These are phyloP conservation scores for Arvicanthis niloticus DNA, from an alignment of 2,113 vertebrate species.

Conservation along the genomic window DNA sequence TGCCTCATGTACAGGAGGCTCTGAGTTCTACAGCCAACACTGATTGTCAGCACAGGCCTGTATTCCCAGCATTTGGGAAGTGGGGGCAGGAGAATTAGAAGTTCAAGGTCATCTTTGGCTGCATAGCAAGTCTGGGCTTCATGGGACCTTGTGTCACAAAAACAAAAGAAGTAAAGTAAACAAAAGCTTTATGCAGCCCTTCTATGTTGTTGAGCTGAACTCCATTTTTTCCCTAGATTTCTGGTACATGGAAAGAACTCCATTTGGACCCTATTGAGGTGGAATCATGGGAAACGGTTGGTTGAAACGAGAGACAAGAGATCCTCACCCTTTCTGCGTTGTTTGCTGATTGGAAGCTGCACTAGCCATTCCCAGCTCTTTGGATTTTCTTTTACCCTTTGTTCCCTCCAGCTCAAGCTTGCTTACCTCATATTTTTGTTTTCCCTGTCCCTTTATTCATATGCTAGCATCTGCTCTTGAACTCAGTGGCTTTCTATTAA, in stretches of 20 bases:
- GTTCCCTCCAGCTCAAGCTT: background rate
- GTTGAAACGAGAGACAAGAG: background rate
- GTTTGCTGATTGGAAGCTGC: background rate
- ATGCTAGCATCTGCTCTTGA: background rate
- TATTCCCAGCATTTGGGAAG: background rate
- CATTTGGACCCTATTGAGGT: background rate
- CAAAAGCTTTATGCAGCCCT: background rate
- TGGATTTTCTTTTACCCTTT: background rate
- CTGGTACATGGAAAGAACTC: background rate
- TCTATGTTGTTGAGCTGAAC: background rate
- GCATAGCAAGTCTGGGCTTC: background rate
- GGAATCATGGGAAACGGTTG: background rate
- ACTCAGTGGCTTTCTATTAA: background rate
- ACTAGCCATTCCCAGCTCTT: too few species aligned
- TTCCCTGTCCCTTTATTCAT: background rate
- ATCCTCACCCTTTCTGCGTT: background rate
- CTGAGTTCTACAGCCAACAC: background rate
- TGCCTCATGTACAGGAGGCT: rapidly evolving
- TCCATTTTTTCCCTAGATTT: background rate
- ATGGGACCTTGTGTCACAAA: background rate
- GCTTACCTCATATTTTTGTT: background rate
- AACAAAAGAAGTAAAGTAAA: background rate
- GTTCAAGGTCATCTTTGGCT: background rate
- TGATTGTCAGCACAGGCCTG: too few species aligned
- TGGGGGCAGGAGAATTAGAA: background rate